Evolutionary conservation across 2,888 invertebrate genomes (phyloP), one percentile per base, ranked within the genome.

Genomic region (Volucella inanis): DNA sequence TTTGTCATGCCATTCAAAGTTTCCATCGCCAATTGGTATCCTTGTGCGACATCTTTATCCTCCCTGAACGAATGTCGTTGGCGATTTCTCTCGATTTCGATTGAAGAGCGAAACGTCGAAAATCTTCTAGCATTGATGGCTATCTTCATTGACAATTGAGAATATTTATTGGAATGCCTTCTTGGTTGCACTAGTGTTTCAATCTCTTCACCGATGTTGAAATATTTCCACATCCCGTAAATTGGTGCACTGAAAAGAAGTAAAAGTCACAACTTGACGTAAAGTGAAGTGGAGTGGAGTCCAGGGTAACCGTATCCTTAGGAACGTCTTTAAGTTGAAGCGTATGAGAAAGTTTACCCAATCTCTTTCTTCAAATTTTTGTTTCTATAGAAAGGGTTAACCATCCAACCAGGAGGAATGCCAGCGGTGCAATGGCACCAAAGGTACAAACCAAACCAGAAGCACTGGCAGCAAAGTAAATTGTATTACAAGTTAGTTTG

Each of bases 401-500:
- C 31, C 31, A 57, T 18, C 9, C 31, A 8, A 59, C 39, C 43
- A 64, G 47, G 57, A 39, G 49, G 22, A 45, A 75, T 59, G 75
- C 72, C 62, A 39, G 39, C 54, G 64, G 14, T 45, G 12, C 61
- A 57, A 47, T 43, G 31, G 18, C 9, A 39, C 41, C 59, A 47
- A 18, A 39, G 38, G 22, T 12, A 31, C 8, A 15, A 15, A 6
- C 31, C 0, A 31, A 31, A 31, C 31, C 22, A 10, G 50, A 22
- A 39, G 22, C 31, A 41, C 18, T 22, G 74, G 52, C 54, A 74
- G 43, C 54, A 74, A 54, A 67, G 80, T 80, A 80, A 76, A 85
- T 80, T 80, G 67, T 72, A 72, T 80, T 80, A 68, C 80, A 85
- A 85, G 76, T 85, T 80, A 75, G 80, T 84, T 84, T 84, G 71